Evolutionary conservation across 2,113 vertebrate genomes (phyloP).

Genomic region (Danionella cerebrum): DNA sequence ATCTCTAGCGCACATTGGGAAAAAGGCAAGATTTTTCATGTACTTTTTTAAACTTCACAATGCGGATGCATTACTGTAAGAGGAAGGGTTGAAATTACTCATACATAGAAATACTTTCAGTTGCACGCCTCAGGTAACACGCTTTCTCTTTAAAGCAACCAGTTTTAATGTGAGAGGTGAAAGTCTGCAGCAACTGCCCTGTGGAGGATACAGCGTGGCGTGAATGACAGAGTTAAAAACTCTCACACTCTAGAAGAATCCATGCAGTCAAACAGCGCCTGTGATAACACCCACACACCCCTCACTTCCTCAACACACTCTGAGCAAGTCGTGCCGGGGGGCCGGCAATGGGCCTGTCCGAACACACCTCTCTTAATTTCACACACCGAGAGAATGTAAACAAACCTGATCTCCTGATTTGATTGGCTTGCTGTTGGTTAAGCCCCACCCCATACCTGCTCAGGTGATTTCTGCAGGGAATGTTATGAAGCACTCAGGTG

Average conservation of each 20-base stretch:
- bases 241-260: neutral
- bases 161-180: neutral
- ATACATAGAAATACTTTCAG: too few species aligned
- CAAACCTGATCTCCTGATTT: neutral
- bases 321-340: neutral
- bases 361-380: slow-evolving; percentile 19
- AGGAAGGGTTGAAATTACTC: too few species aligned
- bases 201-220: neutral
- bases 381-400: slow-evolving; percentile 20
- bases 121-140: too few species aligned
- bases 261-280: neutral
- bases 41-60: too few species aligned
- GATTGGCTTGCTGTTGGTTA: neutral
- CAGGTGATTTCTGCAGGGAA: neutral
- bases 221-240: neutral
- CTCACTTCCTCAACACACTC: neutral
- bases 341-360: neutral
- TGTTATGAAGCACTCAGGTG: neutral
- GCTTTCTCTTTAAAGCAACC: too few species aligned
- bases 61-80: too few species aligned
- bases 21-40: too few species aligned
- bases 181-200: neutral
- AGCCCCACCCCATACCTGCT: neutral
- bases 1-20: too few species aligned
- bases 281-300: neutral